Conservation (phyloP, 2,888 invertebrate species). For the Lasioglossum villosulum region DNA sequence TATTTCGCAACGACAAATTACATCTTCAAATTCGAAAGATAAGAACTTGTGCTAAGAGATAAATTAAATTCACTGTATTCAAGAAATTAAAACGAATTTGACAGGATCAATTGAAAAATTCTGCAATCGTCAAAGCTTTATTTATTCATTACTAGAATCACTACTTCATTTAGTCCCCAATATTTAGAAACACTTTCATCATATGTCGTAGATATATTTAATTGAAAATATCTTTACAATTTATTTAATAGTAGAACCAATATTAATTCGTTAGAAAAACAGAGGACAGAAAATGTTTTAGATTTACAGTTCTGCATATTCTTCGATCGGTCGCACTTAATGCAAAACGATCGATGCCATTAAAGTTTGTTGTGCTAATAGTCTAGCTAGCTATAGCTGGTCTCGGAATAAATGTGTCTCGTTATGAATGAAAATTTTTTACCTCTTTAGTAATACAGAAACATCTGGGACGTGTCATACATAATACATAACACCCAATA, state of each 20-base stretch:
- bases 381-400: background rate
- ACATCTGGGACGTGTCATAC: background rate
- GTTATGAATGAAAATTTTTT: conserved; percentile 9
- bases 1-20: background rate
- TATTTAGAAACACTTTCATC: background rate
- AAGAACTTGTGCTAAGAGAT: background rate
- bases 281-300: background rate
- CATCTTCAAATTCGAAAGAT: background rate
- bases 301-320: background rate
- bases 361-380: background rate
- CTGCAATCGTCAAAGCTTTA: background rate
- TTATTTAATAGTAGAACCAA: background rate
- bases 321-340: background rate
- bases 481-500: background rate
- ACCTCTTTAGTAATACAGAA: background rate
- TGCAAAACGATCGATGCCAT: background rate
- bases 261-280: background rate
- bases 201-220: background rate
- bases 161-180: background rate
- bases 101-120: background rate
- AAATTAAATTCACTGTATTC: background rate
- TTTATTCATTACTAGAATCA: background rate
- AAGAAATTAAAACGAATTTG: background rate
- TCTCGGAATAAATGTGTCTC: background rate
- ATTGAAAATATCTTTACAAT: background rate